Percentiles rank a stretch among this genome's conserved stretches.
These are phyloP conservation scores for Prinia subflava DNA, from an alignment of 2,113 vertebrate genomes.

Conservation along the genomic window DNA sequence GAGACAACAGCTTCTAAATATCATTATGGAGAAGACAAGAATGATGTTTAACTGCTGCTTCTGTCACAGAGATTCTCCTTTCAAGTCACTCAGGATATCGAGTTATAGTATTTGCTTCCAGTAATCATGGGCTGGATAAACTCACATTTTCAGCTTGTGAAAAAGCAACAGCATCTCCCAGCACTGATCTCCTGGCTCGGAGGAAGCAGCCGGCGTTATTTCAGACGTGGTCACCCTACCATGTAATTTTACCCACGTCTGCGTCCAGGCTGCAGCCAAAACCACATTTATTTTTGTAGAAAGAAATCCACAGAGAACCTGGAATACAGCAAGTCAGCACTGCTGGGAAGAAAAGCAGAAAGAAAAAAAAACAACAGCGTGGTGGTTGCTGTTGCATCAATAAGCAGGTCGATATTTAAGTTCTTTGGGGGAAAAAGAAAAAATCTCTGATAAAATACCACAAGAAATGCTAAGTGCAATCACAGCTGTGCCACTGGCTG, in stretches of 20 bases:
- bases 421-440: neutral
- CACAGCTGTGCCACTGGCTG: fast-evolving
- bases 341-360: neutral
- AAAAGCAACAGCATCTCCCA: neutral
- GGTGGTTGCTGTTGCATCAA: neutral
- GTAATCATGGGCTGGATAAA: neutral
- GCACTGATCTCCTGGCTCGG: neutral
- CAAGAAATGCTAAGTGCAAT: neutral
- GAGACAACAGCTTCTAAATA: neutral
- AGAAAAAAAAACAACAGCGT: neutral
- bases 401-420: neutral
- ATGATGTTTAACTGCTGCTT: neutral
- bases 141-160: neutral
- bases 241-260: neutral
- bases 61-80: neutral
- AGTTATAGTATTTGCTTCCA: neutral
- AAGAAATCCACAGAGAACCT: neutral
- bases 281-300: neutral
- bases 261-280: neutral
- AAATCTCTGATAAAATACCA: neutral
- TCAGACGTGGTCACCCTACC: neutral
- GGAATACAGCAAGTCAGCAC: neutral
- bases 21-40: neutral
- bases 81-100: neutral
- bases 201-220: neutral